Base-by-base conservation (phyloP, 1,140 invertebrate genomes). In the Gryllus bimaculatus region DNA sequence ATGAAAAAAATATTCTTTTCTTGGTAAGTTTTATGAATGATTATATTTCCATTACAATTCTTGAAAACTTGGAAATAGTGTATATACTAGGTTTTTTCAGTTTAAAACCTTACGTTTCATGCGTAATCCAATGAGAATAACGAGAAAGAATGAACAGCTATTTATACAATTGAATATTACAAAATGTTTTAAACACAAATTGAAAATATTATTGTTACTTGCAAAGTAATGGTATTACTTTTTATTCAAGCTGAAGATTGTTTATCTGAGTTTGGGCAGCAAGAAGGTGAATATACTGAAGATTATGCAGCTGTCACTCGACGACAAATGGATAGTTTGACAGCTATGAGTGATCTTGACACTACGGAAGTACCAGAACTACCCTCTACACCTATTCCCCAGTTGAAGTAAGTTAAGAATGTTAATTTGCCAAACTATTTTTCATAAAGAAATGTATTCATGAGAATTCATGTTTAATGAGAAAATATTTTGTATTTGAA, bases 241-340 rank as follows among this genome's bases (percentile, higher is more conserved):
- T 20, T 79, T 73, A 15, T 78, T 78, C 4, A 48, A 77, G 66
- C 78, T 78, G 82, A 80, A 74, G 82, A 82, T 21, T 82, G 82
- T 79, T 79, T 82, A 47, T 81, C 82, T 21, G 82, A 83, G 77
- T 83, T 82, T 80, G 80, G 78, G 76, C 89, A 91, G 82, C 87
- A 88, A 78, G 90, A 90, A 82, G 87, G 88, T 79, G 90, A 91
- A 82, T 90, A 90, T 82, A 90, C 89, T 76, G 90, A 90, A 82
- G 89, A 90, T 79, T 89, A 90, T 78, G 87, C 89, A 26, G 83
- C 87, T 10, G 88, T 88, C 13, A 89, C 88, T 20, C 89, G 90
- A 81, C 86, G 89, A 81, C 88, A 89, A 77, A 84, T 88, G 73
- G 88, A 90, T 78, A 90, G 88, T 81, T 82, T 89, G 8, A 48